Evolutionary conservation across 2,113 vertebrate species (phyloP).

Genomic region (Marmota flaviventris): DNA sequence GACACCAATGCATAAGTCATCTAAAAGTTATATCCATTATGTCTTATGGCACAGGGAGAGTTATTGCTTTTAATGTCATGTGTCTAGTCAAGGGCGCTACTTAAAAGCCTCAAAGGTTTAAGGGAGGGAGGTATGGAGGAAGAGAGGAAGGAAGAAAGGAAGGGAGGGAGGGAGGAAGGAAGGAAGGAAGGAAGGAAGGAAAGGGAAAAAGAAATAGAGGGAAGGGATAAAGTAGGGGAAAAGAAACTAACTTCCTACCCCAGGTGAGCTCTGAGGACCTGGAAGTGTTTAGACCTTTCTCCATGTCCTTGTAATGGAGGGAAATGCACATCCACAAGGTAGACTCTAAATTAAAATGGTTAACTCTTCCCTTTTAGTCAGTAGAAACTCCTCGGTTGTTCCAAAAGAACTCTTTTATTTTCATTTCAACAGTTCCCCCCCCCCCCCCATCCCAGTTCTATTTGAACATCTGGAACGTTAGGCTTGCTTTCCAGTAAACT

Average conservation of each 20-base stretch:
- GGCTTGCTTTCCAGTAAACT: slow-evolving; percentile 21
- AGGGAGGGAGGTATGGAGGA: background rate
- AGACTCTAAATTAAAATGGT: slow-evolving; percentile 34
- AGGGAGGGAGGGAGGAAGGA: rapidly evolving
- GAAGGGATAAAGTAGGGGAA: background rate
- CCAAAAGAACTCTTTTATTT: slow-evolving; percentile 17
- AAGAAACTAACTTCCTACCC: background rate
- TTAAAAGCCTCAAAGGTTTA: background rate
- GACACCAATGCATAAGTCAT: background rate
- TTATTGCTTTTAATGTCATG: background rate
- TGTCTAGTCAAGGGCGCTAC: background rate
- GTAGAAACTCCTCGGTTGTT: background rate
- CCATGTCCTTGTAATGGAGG: background rate
- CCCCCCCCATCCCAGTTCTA: background rate
- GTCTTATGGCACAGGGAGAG: background rate
- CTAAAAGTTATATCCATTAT: background rate
- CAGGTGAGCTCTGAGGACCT: background rate
- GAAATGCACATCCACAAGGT: background rate
- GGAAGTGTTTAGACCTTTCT: background rate
- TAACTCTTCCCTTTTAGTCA: background rate
- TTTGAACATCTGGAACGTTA: slow-evolving; percentile 52
- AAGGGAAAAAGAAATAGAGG: background rate
- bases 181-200: too few relatives aligned
- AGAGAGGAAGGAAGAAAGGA: background rate
- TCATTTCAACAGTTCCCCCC: background rate